phyloP scores from a whole-genome alignment of 2,113 vertebrate species.

The Tiliqua scincoides region DNA sequence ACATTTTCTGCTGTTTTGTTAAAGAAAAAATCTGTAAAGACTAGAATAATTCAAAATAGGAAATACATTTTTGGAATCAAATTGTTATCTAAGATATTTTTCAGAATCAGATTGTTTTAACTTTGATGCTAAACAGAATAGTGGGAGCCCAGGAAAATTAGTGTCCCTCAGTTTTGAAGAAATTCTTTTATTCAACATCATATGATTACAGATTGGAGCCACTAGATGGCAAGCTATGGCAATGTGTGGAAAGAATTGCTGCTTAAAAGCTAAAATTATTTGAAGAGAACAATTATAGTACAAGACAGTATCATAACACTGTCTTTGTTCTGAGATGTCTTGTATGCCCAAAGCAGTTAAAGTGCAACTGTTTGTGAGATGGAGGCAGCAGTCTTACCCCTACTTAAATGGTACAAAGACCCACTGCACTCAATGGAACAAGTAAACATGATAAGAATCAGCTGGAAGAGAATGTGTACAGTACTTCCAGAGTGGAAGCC shows the following conservation, averaged over 20 bases:
- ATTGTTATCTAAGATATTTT: too few species aligned
- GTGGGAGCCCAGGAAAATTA: not conserved
- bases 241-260: not conserved
- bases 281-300: not conserved
- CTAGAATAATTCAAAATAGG: too few species aligned
- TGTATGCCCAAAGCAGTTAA: accelerated
- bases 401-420: not conserved
- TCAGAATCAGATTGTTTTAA: too few species aligned
- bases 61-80: too few species aligned
- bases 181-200: not conserved
- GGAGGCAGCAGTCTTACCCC: not conserved
- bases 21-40: too few species aligned
- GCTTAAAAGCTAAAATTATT: too few species aligned
- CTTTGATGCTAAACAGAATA: not conserved
- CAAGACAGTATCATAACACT: not conserved
- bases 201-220: not conserved
- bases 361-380: accelerated
- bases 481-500: not conserved
- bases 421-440: not conserved
- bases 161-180: not conserved
- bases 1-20: too few species aligned
- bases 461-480: not conserved
- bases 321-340: not conserved
- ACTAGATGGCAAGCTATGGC: conserved; percentile 61
- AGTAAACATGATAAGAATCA: not conserved